A percentile compares a stretch with the other conserved stretches of the same genome.
Conservation (phyloP, 1,140 invertebrate genomes). For the Tetragnatha versicolor region DNA sequence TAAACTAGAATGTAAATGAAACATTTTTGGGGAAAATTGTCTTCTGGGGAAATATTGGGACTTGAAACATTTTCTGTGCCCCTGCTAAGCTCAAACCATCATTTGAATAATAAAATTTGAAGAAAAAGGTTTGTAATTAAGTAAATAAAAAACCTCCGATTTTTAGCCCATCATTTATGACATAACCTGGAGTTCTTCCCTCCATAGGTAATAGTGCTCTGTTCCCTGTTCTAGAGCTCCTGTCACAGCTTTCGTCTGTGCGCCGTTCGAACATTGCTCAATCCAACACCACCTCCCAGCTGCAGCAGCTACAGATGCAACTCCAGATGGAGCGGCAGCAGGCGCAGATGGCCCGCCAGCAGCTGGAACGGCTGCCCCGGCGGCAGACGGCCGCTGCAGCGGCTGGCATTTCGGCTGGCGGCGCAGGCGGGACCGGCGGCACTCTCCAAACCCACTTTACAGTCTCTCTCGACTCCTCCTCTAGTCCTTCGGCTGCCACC, state of each 20-base stretch:
- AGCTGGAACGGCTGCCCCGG: constrained; percentile 84
- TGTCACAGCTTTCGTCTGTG: constrained; percentile 90
- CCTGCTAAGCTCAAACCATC: too few relatives aligned
- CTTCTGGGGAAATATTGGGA: too few relatives aligned
- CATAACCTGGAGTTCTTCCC: too few relatives aligned
- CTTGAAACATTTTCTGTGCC: too few relatives aligned
- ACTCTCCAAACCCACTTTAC: constrained; percentile 58
- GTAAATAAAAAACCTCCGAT: too few relatives aligned
- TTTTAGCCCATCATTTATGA: too few relatives aligned
- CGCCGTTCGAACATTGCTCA: constrained; percentile 71
- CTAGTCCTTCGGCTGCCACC: constrained; percentile 58
- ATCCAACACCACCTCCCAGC: constrained; percentile 75
- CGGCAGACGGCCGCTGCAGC: constrained; percentile 70
- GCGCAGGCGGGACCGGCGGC: constrained; percentile 63
- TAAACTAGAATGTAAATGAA: too few relatives aligned
- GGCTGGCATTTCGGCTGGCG: constrained; percentile 61
- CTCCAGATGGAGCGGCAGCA: constrained; percentile 83
- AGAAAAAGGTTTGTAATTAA: too few relatives aligned
- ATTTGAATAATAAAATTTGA: too few relatives aligned
- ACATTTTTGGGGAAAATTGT: too few relatives aligned
- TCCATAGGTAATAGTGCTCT: neutral
- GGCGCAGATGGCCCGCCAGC: constrained; percentile 76
- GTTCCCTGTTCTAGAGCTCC: constrained; percentile 73
- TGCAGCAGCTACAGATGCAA: constrained; percentile 90
- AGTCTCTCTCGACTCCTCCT: constrained; percentile 46